Conservation (phyloP, 2,888 invertebrate genomes). For the Toxonevra muliebris region DNA sequence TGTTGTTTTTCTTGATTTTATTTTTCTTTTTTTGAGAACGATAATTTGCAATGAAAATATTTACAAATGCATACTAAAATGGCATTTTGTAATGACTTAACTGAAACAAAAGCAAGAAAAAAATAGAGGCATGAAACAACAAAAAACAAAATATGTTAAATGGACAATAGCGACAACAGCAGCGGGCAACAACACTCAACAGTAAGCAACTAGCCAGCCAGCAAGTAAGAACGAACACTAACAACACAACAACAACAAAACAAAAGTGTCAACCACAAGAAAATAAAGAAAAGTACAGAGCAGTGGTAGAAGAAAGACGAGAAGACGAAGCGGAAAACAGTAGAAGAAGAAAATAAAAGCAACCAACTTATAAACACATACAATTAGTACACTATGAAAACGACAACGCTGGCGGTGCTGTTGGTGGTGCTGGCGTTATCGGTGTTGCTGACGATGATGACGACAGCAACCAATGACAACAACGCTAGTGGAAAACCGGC, state of each 20-base stretch:
- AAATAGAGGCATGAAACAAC: constrained; percentile 10
- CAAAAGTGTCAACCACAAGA: constrained; percentile 35
- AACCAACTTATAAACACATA: background rate
- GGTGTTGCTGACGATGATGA: background rate
- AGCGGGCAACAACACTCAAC: background rate
- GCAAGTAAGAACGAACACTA: background rate
- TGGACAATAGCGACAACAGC: background rate
- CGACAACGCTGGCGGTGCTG: background rate
- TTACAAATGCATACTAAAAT: constrained; percentile 8
- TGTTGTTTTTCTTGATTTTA: no score
- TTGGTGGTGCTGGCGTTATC: background rate
- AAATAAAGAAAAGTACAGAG: background rate
- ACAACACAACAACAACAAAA: constrained; percentile 22
- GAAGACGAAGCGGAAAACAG: background rate
- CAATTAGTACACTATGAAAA: background rate
- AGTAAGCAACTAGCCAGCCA: background rate
- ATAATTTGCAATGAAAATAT: background rate
- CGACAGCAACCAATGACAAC: no score
- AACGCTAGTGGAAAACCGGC: background rate
- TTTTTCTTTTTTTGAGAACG: no score
- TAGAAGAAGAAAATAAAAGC: background rate
- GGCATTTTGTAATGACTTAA: constrained; percentile 10
- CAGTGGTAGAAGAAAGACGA: background rate
- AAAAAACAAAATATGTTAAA: background rate
- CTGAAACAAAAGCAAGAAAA: background rate